phyloP scores from a whole-genome alignment of 2,113 vertebrate genomes.

The Notothenia rossii region DNA sequence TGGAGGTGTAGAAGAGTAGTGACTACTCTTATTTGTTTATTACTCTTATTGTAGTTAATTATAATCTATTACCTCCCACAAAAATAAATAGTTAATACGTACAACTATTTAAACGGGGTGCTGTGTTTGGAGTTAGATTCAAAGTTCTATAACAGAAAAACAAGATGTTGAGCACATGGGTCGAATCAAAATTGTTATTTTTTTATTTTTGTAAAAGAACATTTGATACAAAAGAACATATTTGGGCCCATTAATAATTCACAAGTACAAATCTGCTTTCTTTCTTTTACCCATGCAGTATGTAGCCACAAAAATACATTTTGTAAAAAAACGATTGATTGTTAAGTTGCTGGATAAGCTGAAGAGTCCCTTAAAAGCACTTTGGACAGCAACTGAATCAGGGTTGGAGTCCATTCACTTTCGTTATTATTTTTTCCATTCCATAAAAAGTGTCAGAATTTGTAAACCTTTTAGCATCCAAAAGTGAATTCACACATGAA shows the following conservation, averaged over 20 bases:
- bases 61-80: neutral
- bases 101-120: too few species aligned
- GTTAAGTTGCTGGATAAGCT: constrained; percentile 22
- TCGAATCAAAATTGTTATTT: constrained; percentile 59
- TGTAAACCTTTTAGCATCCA: neutral
- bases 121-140: neutral
- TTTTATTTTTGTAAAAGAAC: constrained; percentile 69
- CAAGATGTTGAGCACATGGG: neutral
- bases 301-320: constrained; percentile 16
- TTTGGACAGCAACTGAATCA: constrained; percentile 28
- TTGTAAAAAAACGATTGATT: constrained; percentile 37
- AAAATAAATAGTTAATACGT: too few species aligned
- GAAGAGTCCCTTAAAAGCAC: constrained; percentile 42
- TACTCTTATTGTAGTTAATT: neutral
- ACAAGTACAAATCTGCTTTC: constrained; percentile 53
- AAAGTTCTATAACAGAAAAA: neutral
- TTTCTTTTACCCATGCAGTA: constrained; percentile 21
- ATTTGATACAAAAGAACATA: constrained; percentile 66
- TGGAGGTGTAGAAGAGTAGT: too few species aligned
- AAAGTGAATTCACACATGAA: neutral
- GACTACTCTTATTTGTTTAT: too few species aligned
- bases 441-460: neutral
- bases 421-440: neutral
- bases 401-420: constrained; percentile 30
- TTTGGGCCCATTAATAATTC: constrained; percentile 35